Evolutionary conservation across 2,888 invertebrate species (phyloP), one percentile per base, ranked within the genome.

Genomic region (Tethea ocularis): DNA sequence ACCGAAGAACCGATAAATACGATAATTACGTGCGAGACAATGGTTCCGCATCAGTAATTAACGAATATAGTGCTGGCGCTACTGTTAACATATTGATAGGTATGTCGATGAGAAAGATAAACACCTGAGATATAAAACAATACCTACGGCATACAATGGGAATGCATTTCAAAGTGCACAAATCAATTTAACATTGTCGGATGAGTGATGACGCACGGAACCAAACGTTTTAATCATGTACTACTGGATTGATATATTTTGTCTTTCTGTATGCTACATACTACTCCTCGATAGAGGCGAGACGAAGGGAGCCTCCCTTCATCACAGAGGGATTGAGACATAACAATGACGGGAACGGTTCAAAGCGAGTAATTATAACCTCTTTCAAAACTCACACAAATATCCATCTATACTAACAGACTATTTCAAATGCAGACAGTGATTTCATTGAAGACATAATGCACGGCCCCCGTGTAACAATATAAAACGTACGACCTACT

Each of bases 21-120:
- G 66, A 75, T 78, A 82, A 82, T 86, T 79, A 78, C 71, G 65
- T 69, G 63, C 64, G 69, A 80, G 71, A 83, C 82, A 83, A 83
- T 82, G 69, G 80, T 84, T 83, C 81, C 82, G 80, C 78, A 67
- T 77, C 63, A 66, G 58, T 71, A 72, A 75, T 78, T 74, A 71
- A 72, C 66, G 62, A 65, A 63, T 71, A 63, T 62, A 64, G 68
- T 64, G 57, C 60, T 53, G 24, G 61, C 10, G 41, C 20, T 61
- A 61, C 57, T 65, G 67, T 63, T 64, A 61, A 69, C 70, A 71
- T 66, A 51, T 51, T 20, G 26, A 51, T 57, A 29, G 26, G 51
- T 60, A 57, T 58, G 62, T 61, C 63, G 69, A 63, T 72, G 71
- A 67, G 71, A 74, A 75, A 63, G 64, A 68, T 69, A 67, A 71